phyloP scores from a whole-genome alignment of 1,140 invertebrate genomes.

The Coelopa frigida region DNA sequence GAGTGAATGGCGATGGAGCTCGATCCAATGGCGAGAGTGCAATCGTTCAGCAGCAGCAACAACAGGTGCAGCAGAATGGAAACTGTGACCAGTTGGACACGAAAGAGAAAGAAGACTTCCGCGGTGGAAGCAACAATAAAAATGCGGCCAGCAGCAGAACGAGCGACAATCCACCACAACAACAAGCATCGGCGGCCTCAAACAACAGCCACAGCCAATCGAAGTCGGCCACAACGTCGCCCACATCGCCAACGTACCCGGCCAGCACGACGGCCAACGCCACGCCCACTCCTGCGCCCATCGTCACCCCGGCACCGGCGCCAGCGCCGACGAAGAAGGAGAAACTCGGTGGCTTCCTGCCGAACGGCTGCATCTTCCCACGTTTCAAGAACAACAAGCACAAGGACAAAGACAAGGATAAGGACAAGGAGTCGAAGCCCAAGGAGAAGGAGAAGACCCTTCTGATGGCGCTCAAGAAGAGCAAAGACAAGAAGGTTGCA shows the following conservation, averaged over 20 bases:
- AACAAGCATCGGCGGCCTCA: background rate
- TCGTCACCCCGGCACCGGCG: constrained; percentile 7
- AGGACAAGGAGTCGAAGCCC: constrained; percentile 37
- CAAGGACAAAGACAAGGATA: constrained; percentile 38
- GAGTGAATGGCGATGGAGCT: constrained; percentile 22
- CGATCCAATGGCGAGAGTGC: constrained; percentile 7
- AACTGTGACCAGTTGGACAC: too few species aligned
- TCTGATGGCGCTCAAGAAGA: constrained; percentile 39
- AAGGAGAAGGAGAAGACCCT: constrained; percentile 39
- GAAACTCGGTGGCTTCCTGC: constrained; percentile 41
- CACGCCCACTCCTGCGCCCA: background rate
- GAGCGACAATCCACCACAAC: background rate
- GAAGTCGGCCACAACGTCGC: background rate
- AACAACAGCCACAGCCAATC: constrained; percentile 11
- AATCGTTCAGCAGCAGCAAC: constrained; percentile 10
- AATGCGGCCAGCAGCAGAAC: background rate
- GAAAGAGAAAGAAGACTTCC: too few species aligned
- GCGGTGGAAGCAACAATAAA: constrained; percentile 2
- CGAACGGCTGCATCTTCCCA: constrained; percentile 43
- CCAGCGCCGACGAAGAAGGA: constrained; percentile 32
- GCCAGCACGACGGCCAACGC: constrained; percentile 1
- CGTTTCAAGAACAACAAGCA: constrained; percentile 43
- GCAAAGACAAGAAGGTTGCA: constrained; percentile 34
- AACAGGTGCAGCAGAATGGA: constrained; percentile 18
- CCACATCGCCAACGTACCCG: background rate